A percentile compares a stretch with the other conserved stretches of the same genome.
Conservation (phyloP, 1,140 invertebrate species). For the Anoplophora glabripennis region DNA sequence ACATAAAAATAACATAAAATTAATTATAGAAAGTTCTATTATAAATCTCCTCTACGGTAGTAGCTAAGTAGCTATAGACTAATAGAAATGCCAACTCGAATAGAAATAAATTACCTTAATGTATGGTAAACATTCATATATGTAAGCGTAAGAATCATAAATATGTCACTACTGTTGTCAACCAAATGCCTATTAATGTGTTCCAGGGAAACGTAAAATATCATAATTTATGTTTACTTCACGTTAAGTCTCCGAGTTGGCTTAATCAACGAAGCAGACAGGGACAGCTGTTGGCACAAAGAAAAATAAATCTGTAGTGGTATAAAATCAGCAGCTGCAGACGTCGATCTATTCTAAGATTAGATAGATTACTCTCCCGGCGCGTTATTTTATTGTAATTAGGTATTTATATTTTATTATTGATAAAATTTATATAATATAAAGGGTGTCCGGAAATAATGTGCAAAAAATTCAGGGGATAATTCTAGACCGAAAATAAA, state of each 20-base stretch:
- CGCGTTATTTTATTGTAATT: conserved; percentile 42
- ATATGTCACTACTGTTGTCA: conserved; percentile 50
- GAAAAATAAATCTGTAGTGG: conserved; percentile 16
- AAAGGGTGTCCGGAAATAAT: too few relatives aligned
- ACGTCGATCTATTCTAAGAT: conserved; percentile 41
- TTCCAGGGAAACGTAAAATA: conserved; percentile 46
- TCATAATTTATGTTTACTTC: conserved; percentile 32
- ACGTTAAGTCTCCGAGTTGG: conserved; percentile 23
- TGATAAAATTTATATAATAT: conserved; percentile 36
- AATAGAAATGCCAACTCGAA: conserved; percentile 49
- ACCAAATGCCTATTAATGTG: conserved; percentile 51
- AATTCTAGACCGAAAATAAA: too few relatives aligned
- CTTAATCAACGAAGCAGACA: not conserved
- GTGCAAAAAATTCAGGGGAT: too few relatives aligned
- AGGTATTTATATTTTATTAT: conserved; percentile 41
- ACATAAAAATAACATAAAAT: conserved; percentile 35
- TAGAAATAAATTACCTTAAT: conserved; percentile 50
- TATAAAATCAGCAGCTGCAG: conserved; percentile 34
- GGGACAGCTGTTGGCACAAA: conserved; percentile 8
- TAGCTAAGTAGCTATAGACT: conserved; percentile 47
- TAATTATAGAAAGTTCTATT: conserved; percentile 39
- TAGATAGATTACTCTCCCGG: conserved; percentile 40
- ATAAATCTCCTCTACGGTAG: conserved; percentile 36
- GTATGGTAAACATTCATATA: conserved; percentile 52
- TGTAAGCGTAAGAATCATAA: conserved; percentile 48